Conservation (phyloP, 2,888 invertebrate species). For the Nezara viridula region DNA sequence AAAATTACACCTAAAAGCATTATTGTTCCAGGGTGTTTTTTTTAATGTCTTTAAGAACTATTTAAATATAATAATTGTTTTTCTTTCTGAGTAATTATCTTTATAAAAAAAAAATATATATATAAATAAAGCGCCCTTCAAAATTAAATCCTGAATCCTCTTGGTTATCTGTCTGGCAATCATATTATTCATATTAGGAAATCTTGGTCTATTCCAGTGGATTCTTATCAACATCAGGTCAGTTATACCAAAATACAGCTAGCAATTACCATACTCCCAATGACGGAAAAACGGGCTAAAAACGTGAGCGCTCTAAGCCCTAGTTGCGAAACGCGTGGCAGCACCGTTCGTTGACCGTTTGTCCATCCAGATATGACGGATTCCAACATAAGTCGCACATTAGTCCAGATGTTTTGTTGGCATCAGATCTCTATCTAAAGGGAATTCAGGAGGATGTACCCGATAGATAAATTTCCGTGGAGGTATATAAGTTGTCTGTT, state of each 20-base stretch:
- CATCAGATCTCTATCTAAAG: no score
- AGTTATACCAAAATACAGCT: neutral
- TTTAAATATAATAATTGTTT: no score
- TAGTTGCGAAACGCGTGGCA: neutral
- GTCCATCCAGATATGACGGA: slow-evolving; percentile 19
- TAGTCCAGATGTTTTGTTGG: neutral
- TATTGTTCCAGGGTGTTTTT: no score
- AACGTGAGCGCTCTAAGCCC: neutral
- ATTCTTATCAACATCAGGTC: neutral
- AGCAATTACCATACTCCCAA: neutral
- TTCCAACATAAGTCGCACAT: neutral
- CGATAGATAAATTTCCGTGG: neutral
- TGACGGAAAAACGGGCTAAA: neutral
- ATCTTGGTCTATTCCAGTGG: neutral
- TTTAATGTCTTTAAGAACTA: no score
- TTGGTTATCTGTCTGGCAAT: neutral
- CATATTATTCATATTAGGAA: neutral
- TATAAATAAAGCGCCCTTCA: no score
- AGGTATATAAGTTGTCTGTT: neutral
- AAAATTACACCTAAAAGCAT: no score
- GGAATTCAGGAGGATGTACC: no score
- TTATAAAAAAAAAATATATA: no score
- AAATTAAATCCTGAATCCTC: no score
- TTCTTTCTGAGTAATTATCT: no score
- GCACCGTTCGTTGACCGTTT: neutral